Conservation (phyloP, 2,888 invertebrate species). For the Brachycybe producta region DNA sequence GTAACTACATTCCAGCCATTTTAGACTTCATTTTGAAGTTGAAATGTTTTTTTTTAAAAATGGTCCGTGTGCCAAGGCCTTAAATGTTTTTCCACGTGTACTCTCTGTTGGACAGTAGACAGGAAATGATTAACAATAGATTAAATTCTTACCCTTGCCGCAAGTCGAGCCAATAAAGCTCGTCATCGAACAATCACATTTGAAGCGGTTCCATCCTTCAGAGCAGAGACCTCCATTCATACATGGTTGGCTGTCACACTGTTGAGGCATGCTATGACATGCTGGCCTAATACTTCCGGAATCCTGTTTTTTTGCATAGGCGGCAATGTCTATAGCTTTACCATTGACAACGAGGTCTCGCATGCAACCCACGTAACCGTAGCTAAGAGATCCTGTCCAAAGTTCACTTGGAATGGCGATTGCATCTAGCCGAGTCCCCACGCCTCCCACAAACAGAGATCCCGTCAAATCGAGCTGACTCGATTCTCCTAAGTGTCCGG, state of each 20-base stretch:
- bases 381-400: slow-evolving; percentile 78
- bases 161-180: slow-evolving; percentile 82
- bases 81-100: no score
- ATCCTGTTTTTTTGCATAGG: slow-evolving; percentile 77
- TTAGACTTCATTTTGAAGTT: no score
- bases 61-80: no score
- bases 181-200: slow-evolving; percentile 84
- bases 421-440: slow-evolving; percentile 60
- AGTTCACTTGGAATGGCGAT: slow-evolving; percentile 68
- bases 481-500: slow-evolving; percentile 51
- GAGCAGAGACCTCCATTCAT: slow-evolving; percentile 74
- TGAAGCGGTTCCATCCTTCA: slow-evolving; percentile 90
- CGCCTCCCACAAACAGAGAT: slow-evolving; percentile 66
- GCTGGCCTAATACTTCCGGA: slow-evolving; percentile 78
- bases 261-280: slow-evolving; percentile 52
- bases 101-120: no score
- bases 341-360: slow-evolving; percentile 78
- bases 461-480: slow-evolving; percentile 79
- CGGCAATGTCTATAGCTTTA: slow-evolving; percentile 74
- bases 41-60: no score
- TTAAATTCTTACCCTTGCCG: slow-evolving; percentile 55
- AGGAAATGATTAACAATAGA: no score
- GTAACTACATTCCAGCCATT: no score
- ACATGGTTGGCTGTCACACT: slow-evolving; percentile 59
- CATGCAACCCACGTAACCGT: slow-evolving; percentile 89